Evolutionary conservation across 2,797 vertebrate species (phyloP).

Genomic region (Tarsius wallacei): DNA sequence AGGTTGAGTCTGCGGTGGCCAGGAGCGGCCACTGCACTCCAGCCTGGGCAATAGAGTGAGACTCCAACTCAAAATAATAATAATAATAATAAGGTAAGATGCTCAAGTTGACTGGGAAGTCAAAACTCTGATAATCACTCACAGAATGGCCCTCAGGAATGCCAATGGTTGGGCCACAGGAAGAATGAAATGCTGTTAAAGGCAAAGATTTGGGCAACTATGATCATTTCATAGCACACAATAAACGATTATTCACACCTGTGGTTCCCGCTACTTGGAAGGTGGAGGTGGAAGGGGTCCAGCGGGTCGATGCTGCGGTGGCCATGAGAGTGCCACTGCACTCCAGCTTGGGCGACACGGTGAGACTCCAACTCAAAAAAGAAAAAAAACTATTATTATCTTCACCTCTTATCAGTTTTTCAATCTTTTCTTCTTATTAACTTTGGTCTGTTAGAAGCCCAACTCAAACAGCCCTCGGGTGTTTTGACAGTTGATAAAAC

Average conservation of each 20-base stretch:
- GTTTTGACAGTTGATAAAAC: not conserved
- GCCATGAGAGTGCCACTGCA: too few relatives aligned
- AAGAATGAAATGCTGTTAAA: not conserved
- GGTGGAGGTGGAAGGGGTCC: too few relatives aligned
- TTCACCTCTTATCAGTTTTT: not conserved
- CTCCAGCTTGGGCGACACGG: too few relatives aligned
- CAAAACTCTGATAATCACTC: not conserved
- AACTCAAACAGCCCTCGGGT: not conserved
- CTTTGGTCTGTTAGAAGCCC: not conserved
- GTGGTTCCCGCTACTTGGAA: too few relatives aligned
- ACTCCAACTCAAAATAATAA: too few relatives aligned
- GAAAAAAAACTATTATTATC: not conserved
- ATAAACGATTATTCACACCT: not conserved
- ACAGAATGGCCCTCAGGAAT: not conserved
- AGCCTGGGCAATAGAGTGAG: too few relatives aligned
- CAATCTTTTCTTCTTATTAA: not conserved
- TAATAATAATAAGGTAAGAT: not conserved
- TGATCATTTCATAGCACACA: not conserved
- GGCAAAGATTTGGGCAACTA: not conserved
- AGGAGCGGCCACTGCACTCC: too few relatives aligned
- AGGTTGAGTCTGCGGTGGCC: too few relatives aligned
- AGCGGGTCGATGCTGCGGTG: too few relatives aligned
- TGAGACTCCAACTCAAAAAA: too few relatives aligned
- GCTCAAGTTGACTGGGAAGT: not conserved
- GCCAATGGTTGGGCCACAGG: not conserved